Conservation (phyloP, 2,888 invertebrate species). For the Drosophila kuntzei region DNA sequence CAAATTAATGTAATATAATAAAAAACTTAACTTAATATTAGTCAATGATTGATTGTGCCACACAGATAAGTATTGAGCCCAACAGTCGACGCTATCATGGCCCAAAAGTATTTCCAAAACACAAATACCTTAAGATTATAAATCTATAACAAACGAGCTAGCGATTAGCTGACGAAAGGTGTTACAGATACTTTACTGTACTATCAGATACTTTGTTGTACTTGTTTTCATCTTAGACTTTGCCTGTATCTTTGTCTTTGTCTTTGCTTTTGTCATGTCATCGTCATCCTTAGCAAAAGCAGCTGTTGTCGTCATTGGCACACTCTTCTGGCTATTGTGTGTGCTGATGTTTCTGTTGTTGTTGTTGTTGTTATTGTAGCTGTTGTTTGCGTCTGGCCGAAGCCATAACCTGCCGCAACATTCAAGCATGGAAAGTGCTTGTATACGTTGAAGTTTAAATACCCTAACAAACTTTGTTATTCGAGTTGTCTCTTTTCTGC, state of each 20-base stretch:
- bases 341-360: slow-evolving; percentile 14
- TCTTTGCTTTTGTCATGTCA: slow-evolving; percentile 34
- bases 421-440: slow-evolving; percentile 20
- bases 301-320: slow-evolving; percentile 59
- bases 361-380: slow-evolving; percentile 1
- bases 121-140: slow-evolving; percentile 28
- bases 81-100: slow-evolving; percentile 28
- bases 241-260: neutral
- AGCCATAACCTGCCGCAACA: slow-evolving; percentile 78
- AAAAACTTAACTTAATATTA: slow-evolving; percentile 38
- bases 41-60: slow-evolving; percentile 45
- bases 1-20: slow-evolving; percentile 63
- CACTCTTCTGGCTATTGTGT: slow-evolving; percentile 65
- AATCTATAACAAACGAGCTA: slow-evolving; percentile 9
- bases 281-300: slow-evolving; percentile 48
- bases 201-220: slow-evolving; percentile 40
- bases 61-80: slow-evolving; percentile 8
- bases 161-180: slow-evolving; percentile 15
- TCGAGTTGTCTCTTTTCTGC: too few relatives aligned
- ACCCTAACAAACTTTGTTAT: slow-evolving; percentile 16
- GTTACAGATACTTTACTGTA: slow-evolving; percentile 16
- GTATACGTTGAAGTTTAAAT: slow-evolving; percentile 16
- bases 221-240: slow-evolving; percentile 6
- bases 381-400: slow-evolving; percentile 31
- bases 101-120: slow-evolving; percentile 41